phyloP scores from a whole-genome alignment of 2,113 vertebrate genomes.

The Chloropsis hardwickii region DNA sequence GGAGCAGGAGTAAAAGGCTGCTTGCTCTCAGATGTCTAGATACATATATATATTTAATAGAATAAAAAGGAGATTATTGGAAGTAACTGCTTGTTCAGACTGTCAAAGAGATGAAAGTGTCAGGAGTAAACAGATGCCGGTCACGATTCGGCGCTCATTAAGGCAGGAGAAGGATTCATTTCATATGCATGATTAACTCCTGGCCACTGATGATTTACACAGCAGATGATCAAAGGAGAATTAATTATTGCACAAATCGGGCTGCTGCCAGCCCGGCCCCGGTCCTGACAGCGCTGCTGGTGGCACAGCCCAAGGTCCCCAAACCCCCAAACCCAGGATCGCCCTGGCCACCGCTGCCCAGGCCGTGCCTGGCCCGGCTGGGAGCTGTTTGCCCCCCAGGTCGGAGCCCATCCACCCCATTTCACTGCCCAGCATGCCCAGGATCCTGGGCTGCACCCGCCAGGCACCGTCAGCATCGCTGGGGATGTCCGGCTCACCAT shows the following conservation, averaged over 20 bases:
- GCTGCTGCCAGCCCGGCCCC: background rate
- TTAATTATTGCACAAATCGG: slow-evolving; percentile 57
- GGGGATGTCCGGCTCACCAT: rapidly evolving
- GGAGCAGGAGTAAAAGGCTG: background rate
- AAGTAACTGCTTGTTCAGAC: slow-evolving; percentile 66
- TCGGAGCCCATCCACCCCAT: background rate
- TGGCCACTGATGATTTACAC: slow-evolving; percentile 68
- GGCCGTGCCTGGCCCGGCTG: rapidly evolving
- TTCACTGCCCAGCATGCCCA: rapidly evolving
- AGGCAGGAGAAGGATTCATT: slow-evolving; percentile 68
- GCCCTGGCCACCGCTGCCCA: rapidly evolving
- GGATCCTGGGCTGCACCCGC: background rate
- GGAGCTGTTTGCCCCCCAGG: background rate
- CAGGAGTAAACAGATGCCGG: slow-evolving; percentile 69
- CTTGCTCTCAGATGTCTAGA: background rate
- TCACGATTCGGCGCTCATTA: slow-evolving; percentile 70
- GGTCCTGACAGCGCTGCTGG: rapidly evolving
- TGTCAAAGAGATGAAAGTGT: slow-evolving; percentile 57
- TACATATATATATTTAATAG: background rate
- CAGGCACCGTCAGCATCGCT: rapidly evolving
- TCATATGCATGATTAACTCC: slow-evolving; percentile 75
- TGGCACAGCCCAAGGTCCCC: background rate
- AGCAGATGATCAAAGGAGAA: slow-evolving; percentile 72
- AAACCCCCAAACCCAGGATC: rapidly evolving
- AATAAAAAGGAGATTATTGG: slow-evolving; percentile 51